phyloP scores from a whole-genome alignment of 1,140 invertebrate species.

The Colletes latitarsis region DNA sequence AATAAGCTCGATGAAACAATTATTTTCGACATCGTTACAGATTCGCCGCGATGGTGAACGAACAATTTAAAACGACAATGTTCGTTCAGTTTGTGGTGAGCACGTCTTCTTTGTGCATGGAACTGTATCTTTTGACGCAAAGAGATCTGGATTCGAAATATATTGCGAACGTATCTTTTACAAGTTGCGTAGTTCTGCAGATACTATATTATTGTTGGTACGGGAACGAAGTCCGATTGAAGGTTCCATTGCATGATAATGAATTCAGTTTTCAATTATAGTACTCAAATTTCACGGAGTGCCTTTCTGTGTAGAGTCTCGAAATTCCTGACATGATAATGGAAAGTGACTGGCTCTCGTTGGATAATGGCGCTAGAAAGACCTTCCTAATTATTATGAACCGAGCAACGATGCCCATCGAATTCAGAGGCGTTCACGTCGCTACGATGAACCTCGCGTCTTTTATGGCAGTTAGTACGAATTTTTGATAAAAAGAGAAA shows the following conservation, averaged over 20 bases:
- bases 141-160: slow-evolving; percentile 77
- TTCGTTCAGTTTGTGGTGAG: slow-evolving; percentile 48
- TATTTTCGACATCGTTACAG: not conserved
- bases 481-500: not conserved
- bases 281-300: not conserved
- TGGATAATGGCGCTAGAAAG: not conserved
- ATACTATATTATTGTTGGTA: not conserved
- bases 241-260: not conserved
- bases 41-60: slow-evolving; percentile 37
- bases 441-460: slow-evolving; percentile 50
- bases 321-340: slow-evolving; percentile 33
- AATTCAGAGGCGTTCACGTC: slow-evolving; percentile 38
- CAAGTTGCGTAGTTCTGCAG: slow-evolving; percentile 71
- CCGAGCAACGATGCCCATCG: slow-evolving; percentile 37
- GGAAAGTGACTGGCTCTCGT: slow-evolving; percentile 25
- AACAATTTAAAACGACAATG: slow-evolving; percentile 48
- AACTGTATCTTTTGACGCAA: slow-evolving; percentile 38
- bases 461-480: slow-evolving; percentile 31
- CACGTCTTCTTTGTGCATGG: slow-evolving; percentile 37
- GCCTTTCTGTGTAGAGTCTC: slow-evolving; percentile 21
- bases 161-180: not conserved
- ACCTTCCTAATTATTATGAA: slow-evolving; percentile 45
- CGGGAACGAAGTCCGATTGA: no score
- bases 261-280: not conserved
- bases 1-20: no score